Conservation (phyloP, 1,140 invertebrate genomes). For the Cyrtorhinus lividipennis region DNA sequence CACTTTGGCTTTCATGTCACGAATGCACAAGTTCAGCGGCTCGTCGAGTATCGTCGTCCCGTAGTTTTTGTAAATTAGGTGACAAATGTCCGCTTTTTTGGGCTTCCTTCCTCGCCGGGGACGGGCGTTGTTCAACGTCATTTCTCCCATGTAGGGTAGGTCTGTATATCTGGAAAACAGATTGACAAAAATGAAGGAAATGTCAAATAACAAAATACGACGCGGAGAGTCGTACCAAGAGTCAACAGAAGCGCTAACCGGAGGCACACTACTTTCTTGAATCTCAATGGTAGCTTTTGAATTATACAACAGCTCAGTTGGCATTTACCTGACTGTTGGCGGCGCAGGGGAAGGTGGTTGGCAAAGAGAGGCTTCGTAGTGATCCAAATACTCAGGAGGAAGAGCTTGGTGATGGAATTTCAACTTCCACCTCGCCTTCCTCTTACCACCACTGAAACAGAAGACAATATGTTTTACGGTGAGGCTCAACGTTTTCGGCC, state of each 20-base stretch:
- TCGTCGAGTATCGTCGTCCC: slow-evolving; percentile 58
- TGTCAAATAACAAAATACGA: no score
- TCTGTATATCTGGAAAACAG: slow-evolving; percentile 47
- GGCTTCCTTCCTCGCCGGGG: slow-evolving; percentile 69
- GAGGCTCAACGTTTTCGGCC: neutral
- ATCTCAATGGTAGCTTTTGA: no score
- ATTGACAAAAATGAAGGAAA: no score
- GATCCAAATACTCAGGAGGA: slow-evolving; percentile 60
- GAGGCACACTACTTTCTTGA: no score
- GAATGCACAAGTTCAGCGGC: slow-evolving; percentile 68
- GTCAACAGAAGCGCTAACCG: no score
- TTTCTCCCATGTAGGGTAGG: slow-evolving; percentile 78
- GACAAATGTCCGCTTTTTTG: slow-evolving; percentile 74
- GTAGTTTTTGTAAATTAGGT: slow-evolving; percentile 81
- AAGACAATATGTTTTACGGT: neutral
- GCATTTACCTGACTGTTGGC: neutral
- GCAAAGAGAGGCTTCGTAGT: slow-evolving; percentile 57
- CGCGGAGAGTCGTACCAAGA: slow-evolving; percentile 36
- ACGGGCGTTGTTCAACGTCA: slow-evolving; percentile 71
- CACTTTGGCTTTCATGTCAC: slow-evolving; percentile 35
- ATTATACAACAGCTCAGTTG: no score
- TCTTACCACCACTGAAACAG: slow-evolving; percentile 36
- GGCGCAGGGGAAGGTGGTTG: neutral
- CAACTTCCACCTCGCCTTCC: slow-evolving; percentile 55
- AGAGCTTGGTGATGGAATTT: slow-evolving; percentile 70